Percentiles rank a stretch among this genome's conserved stretches.
Evolutionary conservation across 2,888 invertebrate genomes (phyloP).

Genomic region (Ephialtes manifestator): DNA sequence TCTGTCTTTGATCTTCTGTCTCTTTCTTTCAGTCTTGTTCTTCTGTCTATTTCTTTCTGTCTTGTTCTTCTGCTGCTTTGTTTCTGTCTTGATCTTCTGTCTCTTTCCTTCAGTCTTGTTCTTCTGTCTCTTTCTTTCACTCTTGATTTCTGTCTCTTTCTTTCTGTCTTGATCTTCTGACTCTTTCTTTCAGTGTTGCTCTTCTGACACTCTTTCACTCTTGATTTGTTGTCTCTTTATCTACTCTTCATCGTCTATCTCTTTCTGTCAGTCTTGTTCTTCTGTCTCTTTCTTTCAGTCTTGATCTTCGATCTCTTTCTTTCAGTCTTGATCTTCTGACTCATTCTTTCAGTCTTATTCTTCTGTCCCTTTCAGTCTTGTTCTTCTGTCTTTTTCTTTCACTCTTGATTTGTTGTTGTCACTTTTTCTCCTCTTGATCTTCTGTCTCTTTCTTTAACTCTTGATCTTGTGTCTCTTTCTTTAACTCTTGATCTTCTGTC

Average conservation of each 20-base stretch:
- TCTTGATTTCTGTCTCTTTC: neutral
- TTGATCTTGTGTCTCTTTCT: neutral
- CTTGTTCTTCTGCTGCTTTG: too few relatives aligned
- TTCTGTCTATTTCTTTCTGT: neutral
- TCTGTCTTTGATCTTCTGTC: neutral
- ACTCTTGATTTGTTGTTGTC: neutral
- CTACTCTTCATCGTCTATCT: too few relatives aligned
- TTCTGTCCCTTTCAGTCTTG: neutral
- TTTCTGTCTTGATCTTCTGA: too few relatives aligned
- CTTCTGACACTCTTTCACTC: too few relatives aligned
- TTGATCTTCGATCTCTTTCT: too few relatives aligned
- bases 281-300: neutral
- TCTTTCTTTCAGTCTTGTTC: neutral
- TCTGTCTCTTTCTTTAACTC: neutral
- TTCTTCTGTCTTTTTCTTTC: too few relatives aligned
- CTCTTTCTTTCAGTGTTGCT: neutral
- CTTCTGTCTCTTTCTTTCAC: too few relatives aligned
- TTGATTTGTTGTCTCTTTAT: neutral
- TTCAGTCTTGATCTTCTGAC: too few relatives aligned
- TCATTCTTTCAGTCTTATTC: too few relatives aligned
- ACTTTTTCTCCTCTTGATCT: neutral
- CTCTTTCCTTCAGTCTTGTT: neutral
- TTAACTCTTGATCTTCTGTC: slow-evolving; percentile 30
- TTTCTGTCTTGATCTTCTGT: neutral
- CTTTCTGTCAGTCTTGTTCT: too few relatives aligned